Conservation (phyloP, 2,888 invertebrate genomes). For the Chouioia cunea region DNA sequence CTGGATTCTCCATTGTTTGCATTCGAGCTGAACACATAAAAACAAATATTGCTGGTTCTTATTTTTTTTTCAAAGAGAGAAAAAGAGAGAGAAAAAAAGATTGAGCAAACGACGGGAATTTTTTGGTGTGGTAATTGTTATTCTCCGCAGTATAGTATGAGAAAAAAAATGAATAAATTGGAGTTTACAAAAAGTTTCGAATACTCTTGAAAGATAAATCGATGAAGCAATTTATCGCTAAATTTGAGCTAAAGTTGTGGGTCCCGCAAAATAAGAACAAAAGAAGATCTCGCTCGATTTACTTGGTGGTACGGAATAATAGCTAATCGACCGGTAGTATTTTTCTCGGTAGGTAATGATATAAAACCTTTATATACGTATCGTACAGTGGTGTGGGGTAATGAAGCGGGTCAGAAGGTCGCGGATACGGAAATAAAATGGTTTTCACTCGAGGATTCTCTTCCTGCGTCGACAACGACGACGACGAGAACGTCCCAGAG, state of each 20-base stretch:
- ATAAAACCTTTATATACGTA: background rate
- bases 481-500: background rate
- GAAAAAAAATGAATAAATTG: too few relatives aligned
- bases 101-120: too few relatives aligned
- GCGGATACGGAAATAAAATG: slow-evolving; percentile 28
- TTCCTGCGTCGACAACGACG: background rate
- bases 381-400: background rate
- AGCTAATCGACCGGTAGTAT: slow-evolving; percentile 20
- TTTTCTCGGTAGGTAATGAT: slow-evolving; percentile 18
- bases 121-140: too few relatives aligned
- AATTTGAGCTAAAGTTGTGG: slow-evolving; percentile 21
- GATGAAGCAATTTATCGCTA: background rate
- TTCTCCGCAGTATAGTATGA: too few relatives aligned
- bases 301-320: slow-evolving; percentile 29
- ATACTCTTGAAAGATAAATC: background rate
- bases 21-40: too few relatives aligned
- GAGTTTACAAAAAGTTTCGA: too few relatives aligned
- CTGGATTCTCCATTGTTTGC: too few relatives aligned
- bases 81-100: too few relatives aligned
- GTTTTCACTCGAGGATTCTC: slow-evolving; percentile 30
- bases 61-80: too few relatives aligned
- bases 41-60: too few relatives aligned
- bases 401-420: slow-evolving; percentile 45
- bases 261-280: slow-evolving; percentile 27
- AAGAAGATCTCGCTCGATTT: background rate